Evolutionary conservation across 2,797 vertebrate genomes (phyloP), one percentile per base, ranked within the genome.

Genomic region (Pipistrellus nathusii): DNA sequence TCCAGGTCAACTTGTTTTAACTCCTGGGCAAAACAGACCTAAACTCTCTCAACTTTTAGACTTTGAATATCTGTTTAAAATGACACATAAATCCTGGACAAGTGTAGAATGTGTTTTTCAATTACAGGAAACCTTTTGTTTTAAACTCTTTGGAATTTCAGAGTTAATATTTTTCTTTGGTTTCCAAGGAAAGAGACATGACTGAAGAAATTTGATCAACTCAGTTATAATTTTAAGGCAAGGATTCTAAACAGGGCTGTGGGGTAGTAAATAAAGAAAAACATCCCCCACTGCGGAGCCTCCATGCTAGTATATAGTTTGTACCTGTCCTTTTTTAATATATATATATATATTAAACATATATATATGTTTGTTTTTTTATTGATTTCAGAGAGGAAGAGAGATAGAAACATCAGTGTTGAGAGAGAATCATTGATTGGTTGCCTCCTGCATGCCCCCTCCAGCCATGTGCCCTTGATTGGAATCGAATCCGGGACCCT

Each of bases 81-180:
- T 71, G 25, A 27, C 38, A 32, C 92, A 53, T 87, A 95, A 88
- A 68, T 88, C 76, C 95, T 62, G 27, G 32, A 32, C 69, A 82
- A 92, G 82, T n/a, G 5, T 23, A 81, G n/a, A 88, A 75, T 69
- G 41, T 69, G 32, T 75, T 96, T 82, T 91, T 90, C 20, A 57
- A 73, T 82, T 85, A 90, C 27, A 94, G 62, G 88, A 86, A 87
- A 57, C 1, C 76, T 66, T 88, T 53, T 94, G 66, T 92, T 92
- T 94, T 86, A 92, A 96, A 94, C 27, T 84, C 78, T 90, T 91
- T 44, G 85, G 88, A 96, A 95, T 96, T 93, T 95, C 90, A 96
- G 94, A 92, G 94, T 84, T 89, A 94, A 93, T 92, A 92, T 83
- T 66, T 92, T 95, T 94, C 1, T 93, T 93, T 96, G 86, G 93